phyloP scores from a whole-genome alignment of 2,888 invertebrate genomes.

The Esperia sulphurella region DNA sequence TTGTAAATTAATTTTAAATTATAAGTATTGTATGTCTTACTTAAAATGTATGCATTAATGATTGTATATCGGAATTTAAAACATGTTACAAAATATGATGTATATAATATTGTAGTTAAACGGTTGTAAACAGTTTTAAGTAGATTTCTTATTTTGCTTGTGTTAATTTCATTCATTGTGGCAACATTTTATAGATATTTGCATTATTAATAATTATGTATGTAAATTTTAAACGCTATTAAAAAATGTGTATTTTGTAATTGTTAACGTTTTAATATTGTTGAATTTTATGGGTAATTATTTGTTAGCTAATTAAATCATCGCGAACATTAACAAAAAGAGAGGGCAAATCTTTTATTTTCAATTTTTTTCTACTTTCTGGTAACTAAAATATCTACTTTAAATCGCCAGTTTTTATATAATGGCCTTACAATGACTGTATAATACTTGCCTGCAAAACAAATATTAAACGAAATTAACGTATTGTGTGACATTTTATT shows the following conservation, averaged over 20 bases:
- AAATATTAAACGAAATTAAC: conserved; percentile 56
- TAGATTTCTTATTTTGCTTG: conserved; percentile 15
- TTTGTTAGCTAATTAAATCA: conserved; percentile 45
- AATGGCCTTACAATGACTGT: conserved; percentile 61
- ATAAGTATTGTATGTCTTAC: conserved; percentile 12
- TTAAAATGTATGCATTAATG: background rate
- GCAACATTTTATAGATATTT: conserved; percentile 12
- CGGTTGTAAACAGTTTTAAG: conserved; percentile 10
- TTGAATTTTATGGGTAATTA: conserved; percentile 65
- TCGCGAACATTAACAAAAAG: conserved; percentile 15
- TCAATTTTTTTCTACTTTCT: conserved; percentile 3
- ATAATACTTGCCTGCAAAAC: conserved; percentile 64
- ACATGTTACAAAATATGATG: conserved; percentile 19
- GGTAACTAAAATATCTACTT: conserved; percentile 21
- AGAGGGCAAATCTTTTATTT: background rate
- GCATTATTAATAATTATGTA: conserved; percentile 19
- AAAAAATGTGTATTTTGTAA: conserved; percentile 53
- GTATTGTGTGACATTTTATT: conserved; percentile 6
- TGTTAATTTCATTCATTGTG: conserved; percentile 7
- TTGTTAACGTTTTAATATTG: conserved; percentile 72
- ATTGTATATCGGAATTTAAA: conserved; percentile 21
- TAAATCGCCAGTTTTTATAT: conserved; percentile 43
- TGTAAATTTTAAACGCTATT: conserved; percentile 44
- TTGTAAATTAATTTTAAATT: conserved; percentile 3
- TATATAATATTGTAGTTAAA: conserved; percentile 19